phyloP scores from a whole-genome alignment of 2,113 vertebrate species.

The Sarotherodon lohbergeri region DNA sequence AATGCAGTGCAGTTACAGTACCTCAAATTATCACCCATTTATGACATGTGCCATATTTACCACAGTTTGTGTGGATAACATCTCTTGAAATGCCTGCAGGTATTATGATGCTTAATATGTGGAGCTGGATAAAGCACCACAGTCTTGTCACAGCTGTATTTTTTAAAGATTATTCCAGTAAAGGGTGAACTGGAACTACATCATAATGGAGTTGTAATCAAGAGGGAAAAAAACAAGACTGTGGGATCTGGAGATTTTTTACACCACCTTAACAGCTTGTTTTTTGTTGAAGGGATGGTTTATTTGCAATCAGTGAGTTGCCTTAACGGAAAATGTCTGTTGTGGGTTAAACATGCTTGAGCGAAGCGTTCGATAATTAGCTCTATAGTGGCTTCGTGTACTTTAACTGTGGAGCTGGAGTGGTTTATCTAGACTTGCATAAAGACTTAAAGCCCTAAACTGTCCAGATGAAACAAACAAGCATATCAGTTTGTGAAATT shows the following conservation, averaged over 20 bases:
- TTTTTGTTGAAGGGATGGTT: neutral
- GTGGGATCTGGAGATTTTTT: neutral
- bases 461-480: neutral
- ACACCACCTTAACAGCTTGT: neutral
- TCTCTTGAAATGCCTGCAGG: neutral
- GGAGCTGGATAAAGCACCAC: neutral
- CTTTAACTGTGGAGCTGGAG: neutral
- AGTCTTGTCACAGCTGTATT: neutral
- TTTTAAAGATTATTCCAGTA: neutral
- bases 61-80: neutral
- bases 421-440: neutral
- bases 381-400: neutral
- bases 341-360: neutral
- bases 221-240: neutral
- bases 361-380: neutral
- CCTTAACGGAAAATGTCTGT: neutral
- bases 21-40: neutral
- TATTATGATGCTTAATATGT: neutral
- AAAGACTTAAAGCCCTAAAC: neutral
- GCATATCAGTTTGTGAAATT: neutral
- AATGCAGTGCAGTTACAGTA: neutral
- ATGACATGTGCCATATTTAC: neutral
- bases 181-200: neutral
- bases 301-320: neutral
- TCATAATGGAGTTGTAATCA: neutral